Evolutionary conservation across 1,140 invertebrate species (phyloP), one percentile per base, ranked within the genome.

Genomic region (Phymorhynchus buccinoides): DNA sequence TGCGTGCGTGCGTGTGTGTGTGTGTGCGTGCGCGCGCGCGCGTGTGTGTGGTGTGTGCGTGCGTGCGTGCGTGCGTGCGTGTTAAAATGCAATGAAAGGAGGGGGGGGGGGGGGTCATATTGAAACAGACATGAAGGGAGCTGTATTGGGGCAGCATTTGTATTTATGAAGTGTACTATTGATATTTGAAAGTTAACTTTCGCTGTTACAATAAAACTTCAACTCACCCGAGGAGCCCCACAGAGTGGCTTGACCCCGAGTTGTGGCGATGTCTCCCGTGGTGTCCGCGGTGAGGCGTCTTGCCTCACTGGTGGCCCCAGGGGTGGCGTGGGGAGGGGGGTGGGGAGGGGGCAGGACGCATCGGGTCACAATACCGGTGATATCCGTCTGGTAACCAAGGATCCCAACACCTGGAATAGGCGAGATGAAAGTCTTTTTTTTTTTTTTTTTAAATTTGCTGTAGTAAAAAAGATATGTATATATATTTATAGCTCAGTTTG

Each of bases 321-420:
- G 3, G 73, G 22, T 75, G 39, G 2, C 18, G 37, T 14, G 18
- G 73, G 30, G 30, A 37, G 30, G 30, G 22, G 9, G 32, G 78
- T 39, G 32, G 32, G 32, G 39, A 9, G 32, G 22, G 32, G 52
- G 35, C 32, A 73, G 81, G 27, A 44, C 41, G 18, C 81, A 83
- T 18, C 62, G 66, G 30, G 66, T 41, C n/a, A 90, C 66, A n/a
- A 62, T 89, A 32, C 75, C 62, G 12, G 88, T 83, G 56, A 89
- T 89, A 68, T 90, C 87, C 1, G 89, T 90, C 68, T 88, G 83
- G 30, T 86, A 86, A 3, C 90, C 90, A n/a, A 91, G 87, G 27
- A 90, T 84, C 0, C 90, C 90, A 12, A 91, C 90, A 3, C 90
- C 73, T 75, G 73, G 14, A 22, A 27, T 6, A 48, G 18, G 44